Evolutionary conservation across 2,797 vertebrate genomes (phyloP).

Genomic region (Sebastiscus tertius): DNA sequence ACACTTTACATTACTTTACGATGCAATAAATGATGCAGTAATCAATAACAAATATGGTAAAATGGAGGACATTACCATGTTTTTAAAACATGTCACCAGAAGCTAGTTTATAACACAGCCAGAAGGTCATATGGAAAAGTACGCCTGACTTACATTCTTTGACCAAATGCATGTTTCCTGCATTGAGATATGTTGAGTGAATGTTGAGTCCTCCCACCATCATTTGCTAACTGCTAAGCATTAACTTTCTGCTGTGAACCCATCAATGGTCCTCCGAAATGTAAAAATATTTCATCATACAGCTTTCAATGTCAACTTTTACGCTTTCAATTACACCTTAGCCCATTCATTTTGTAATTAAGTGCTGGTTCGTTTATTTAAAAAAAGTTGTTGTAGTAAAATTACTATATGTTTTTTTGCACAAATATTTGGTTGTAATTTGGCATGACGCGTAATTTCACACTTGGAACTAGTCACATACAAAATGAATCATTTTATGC

Average conservation of each 20-base stretch:
- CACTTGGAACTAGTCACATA: neutral
- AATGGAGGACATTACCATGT: neutral
- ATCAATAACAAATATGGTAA: neutral
- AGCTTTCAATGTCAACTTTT: neutral
- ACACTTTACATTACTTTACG: neutral
- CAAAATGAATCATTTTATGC: neutral
- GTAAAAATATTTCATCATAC: neutral
- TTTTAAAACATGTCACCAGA: neutral
- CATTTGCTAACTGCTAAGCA: neutral
- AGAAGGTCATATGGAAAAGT: neutral
- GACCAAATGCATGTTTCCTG: neutral
- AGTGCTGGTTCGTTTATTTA: conserved; percentile 1
- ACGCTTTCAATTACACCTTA: neutral
- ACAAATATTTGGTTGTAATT: neutral
- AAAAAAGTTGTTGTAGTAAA: neutral
- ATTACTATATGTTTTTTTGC: neutral
- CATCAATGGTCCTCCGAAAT: neutral
- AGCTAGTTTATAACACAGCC: neutral
- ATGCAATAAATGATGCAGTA: neutral
- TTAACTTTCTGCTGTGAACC: neutral
- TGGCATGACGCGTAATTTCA: neutral
- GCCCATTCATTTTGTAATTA: neutral
- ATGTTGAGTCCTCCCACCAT: neutral
- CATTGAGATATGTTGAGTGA: neutral
- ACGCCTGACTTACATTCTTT: neutral